Evolutionary conservation across 2,888 invertebrate species (phyloP).

Genomic region (Drosophila anomelani): DNA sequence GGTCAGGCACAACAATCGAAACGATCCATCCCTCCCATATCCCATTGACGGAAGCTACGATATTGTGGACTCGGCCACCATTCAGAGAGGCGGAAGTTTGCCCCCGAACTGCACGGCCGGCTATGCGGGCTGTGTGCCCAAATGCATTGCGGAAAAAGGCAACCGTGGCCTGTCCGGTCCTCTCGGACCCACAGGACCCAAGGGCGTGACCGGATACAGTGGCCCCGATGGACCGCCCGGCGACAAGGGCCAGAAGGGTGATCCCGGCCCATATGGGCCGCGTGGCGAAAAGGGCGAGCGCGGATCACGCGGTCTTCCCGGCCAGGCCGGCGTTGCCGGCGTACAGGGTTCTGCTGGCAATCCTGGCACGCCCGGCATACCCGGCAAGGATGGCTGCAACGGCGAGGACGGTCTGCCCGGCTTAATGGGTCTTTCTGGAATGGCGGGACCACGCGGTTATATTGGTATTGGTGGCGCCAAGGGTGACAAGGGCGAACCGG

Average conservation of each 20-base stretch:
- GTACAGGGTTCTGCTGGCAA: conserved; percentile 82
- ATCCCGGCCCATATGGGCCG: conserved; percentile 92
- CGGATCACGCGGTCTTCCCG: conserved; percentile 94
- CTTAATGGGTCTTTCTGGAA: conserved; percentile 88
- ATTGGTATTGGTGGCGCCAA: conserved; percentile 84
- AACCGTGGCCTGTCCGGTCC: conserved; percentile 90
- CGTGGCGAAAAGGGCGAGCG: conserved; percentile 93
- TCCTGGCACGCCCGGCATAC: conserved; percentile 90
- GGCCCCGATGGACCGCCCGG: conserved; percentile 94
- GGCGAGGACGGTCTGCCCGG: conserved; percentile 96
- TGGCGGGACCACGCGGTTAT: conserved; percentile 91
- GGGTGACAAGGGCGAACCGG: conserved; percentile 93
- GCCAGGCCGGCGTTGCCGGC: conserved; percentile 90
- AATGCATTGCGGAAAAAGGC: conserved; percentile 96
- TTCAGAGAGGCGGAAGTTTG: conserved; percentile 83
- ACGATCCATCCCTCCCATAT: conserved; percentile 65
- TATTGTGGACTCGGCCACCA: conserved; percentile 81
- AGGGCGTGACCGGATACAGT: conserved; percentile 92
- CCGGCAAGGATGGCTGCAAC: conserved; percentile 97
- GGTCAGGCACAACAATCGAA: conserved; percentile 67
- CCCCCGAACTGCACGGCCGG: conserved; percentile 87
- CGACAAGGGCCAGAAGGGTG: conserved; percentile 95
- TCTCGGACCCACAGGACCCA: conserved; percentile 89
- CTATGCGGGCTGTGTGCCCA: conserved; percentile 90
- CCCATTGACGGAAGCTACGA: conserved; percentile 82